Percentiles rank a stretch among this genome's conserved stretches.
Conservation (phyloP, 2,888 invertebrate species). For the Acleris holmiana region DNA sequence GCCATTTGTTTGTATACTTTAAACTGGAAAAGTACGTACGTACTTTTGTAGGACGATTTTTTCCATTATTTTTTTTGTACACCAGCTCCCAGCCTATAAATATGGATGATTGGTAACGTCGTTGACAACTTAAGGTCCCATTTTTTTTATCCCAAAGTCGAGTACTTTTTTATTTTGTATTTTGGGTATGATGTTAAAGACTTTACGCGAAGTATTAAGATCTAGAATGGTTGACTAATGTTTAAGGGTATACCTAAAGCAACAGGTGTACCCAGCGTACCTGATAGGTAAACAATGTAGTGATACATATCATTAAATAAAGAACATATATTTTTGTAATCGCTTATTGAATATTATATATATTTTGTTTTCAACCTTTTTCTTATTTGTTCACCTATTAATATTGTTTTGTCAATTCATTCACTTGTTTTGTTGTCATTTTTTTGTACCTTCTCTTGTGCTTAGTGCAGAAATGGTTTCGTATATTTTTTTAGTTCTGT, state of each 20-base stretch:
- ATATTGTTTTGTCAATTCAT: constrained; percentile 14
- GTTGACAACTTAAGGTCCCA: not conserved
- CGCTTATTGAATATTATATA: constrained; percentile 51
- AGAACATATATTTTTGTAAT: constrained; percentile 37
- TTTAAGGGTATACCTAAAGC: not conserved
- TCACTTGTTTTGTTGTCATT: constrained; percentile 16
- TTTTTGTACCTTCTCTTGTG: not conserved
- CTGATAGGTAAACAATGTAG: constrained; percentile 29
- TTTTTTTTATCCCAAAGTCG: not conserved
- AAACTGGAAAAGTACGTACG: too few relatives aligned
- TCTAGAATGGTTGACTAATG: not conserved
- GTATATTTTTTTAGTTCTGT: too few relatives aligned
- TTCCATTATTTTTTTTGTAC: too few relatives aligned
- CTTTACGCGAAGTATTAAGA: not conserved
- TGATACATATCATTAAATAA: constrained; percentile 34
- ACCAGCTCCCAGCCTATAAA: too few relatives aligned
- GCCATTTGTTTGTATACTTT: too few relatives aligned
- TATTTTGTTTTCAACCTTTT: constrained; percentile 48
- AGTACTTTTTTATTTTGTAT: not conserved
- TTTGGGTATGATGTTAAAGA: not conserved
- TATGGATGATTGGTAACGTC: too few relatives aligned
- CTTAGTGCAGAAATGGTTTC: not conserved
- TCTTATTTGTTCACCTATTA: constrained; percentile 46
- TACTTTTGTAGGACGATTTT: too few relatives aligned
- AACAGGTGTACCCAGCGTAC: not conserved